Percentiles rank a stretch among this genome's conserved stretches.
phyloP scores from a whole-genome alignment of 2,888 invertebrate species.

The Tiliacea citrago region DNA sequence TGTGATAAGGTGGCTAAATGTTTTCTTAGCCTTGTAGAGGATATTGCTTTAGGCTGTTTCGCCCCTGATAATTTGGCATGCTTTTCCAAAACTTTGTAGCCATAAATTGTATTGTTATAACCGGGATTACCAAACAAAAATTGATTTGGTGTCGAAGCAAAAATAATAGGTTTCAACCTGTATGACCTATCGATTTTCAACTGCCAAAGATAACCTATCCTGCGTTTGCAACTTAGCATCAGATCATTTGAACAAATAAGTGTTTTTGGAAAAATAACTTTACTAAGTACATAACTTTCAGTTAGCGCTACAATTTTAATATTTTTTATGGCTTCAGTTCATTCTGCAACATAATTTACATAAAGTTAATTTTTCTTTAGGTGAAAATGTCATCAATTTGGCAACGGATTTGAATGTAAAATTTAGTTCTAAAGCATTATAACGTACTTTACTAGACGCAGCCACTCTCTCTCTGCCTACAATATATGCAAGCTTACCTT shows the following conservation, averaged over 20 bases:
- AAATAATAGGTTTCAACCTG: neutral
- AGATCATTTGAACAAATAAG: neutral
- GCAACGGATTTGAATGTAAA: neutral
- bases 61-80: no score
- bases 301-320: neutral
- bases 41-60: no score
- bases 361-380: neutral
- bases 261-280: neutral
- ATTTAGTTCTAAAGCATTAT: neutral
- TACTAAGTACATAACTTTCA: neutral
- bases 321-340: neutral
- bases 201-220: neutral
- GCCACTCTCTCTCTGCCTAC: neutral
- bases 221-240: neutral
- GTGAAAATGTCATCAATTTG: neutral
- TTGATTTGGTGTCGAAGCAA: no score
- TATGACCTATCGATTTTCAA: neutral
- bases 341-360: neutral
- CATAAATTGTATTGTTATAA: no score
- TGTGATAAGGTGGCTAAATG: no score
- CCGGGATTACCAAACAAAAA: no score
- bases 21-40: no score
- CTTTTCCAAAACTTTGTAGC: no score
- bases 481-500: constrained; percentile 12
- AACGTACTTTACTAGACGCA: neutral